Evolutionary conservation across 2,888 invertebrate genomes (phyloP), one percentile per base, ranked within the genome.

Genomic region (Drepana falcataria): DNA sequence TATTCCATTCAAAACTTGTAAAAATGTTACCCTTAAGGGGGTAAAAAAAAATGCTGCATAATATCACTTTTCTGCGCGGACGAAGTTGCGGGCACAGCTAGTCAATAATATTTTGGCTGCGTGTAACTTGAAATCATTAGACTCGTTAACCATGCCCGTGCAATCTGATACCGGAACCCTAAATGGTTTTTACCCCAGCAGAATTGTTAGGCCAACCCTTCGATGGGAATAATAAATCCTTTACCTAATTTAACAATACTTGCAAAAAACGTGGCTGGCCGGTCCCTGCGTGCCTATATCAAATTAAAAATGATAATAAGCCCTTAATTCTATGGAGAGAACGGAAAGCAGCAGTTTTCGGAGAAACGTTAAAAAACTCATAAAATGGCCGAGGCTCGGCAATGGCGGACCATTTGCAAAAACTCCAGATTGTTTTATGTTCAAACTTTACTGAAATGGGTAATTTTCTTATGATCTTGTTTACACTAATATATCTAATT

Each of bases 251-350:
- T 34, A 51, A 41, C 51, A 51, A 51, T 44, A 44, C 44, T 44
- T 44, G 47, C 1, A 60, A 68, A 65, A 67, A 69, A 60, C 47
- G 21, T 33, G 4, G 59, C 53, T 49, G 56, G 59, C 53, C 59
- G 61, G 63, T 61, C 61, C 59, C 58, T 77, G 76, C 81, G 79
- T 79, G 79, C 68, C 68, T 61, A 71, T 71, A 71, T 73, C 75
- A 77, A 81, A 77, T 78, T 80, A 80, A 79, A 79, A 79, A 79
- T 75, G 73, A 79, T 79, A 81, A 81, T 80, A 77, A 78, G 67
- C 77, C 71, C 81, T 77, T 79, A 80, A 80, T 79, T 79, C 80
- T 53, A 66, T 56, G 59, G 68, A 69, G 68, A 69, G 68, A 67
- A 64, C 61, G 73, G 68, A 71, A 76, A 70, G 72, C 65, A 63